Evolutionary conservation across 2,797 vertebrate genomes (phyloP).

Genomic region (Falco concolor): DNA sequence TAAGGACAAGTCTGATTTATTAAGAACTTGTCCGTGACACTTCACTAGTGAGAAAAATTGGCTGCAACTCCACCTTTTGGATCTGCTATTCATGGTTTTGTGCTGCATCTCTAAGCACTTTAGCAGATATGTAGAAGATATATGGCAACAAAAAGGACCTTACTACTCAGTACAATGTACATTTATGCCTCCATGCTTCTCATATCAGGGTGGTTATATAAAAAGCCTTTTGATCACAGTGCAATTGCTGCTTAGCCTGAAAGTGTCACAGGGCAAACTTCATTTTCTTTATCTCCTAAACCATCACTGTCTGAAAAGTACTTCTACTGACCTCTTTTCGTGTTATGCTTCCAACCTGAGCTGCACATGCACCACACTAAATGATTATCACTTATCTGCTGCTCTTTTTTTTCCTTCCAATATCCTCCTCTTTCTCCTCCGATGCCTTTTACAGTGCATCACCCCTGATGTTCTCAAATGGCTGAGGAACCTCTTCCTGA

Average conservation of each 20-base stretch:
- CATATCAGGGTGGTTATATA: background rate
- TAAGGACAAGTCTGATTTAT: background rate
- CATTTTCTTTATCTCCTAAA: background rate
- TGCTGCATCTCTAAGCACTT: background rate
- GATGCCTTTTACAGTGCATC: background rate
- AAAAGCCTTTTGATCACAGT: background rate
- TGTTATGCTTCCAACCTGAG: background rate
- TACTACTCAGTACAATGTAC: background rate
- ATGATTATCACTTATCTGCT: background rate
- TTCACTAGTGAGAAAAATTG: background rate
- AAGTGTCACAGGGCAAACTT: background rate
- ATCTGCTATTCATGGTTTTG: background rate
- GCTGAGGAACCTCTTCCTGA: background rate
- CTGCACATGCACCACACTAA: background rate
- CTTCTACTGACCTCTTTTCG: background rate
- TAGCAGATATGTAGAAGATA: background rate
- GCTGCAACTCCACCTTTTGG: background rate
- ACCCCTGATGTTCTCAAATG: background rate
- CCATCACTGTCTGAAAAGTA: background rate
- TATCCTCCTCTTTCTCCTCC: background rate
- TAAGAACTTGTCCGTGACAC: background rate
- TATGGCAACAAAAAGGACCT: background rate
- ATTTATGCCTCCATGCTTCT: background rate
- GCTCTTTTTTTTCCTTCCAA: background rate
- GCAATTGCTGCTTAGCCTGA: background rate